Evolutionary conservation across 2,888 invertebrate species (phyloP), one percentile per base, ranked within the genome.

Genomic region (Ischnus inquisitorius): DNA sequence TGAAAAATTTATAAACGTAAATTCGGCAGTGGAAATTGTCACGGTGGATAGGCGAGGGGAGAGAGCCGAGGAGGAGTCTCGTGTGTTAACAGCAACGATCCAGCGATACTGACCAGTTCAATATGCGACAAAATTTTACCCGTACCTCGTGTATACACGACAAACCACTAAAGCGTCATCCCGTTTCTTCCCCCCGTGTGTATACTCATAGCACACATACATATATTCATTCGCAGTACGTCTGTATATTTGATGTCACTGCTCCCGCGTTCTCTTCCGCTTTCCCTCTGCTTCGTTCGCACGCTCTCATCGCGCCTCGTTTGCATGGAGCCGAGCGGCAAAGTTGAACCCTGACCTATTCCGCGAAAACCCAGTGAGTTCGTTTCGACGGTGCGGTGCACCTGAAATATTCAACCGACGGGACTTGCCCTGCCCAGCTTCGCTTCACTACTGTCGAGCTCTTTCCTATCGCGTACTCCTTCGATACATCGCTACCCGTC

Each of bases 331-430:
- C 86, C 74, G 87, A 85, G 78, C 74, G 77, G 78, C 82, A 85
- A 85, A 83, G 84, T 86, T 89, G 88, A 90, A 89, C 88, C 87
- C 89, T 90, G 89, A 90, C 89, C 90, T 88, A 87, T 87, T 85
- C 87, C 65, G 75, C 84, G 85, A 83, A 88, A 90, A 85, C 86
- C 78, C 82, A 60, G 78, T 79, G 82, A 88, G 88, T 88, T 88
- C 87, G 87, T 89, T 90, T 89, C 88, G 87, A 87, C 76, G 86
- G 84, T 88, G 86, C 79, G 85, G 81, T 86, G 84, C 76, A 81
- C 84, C 86, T 91, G 85, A 91, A 91, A 91, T 91, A 91, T 90
- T 91, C 88, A 90, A 87, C 83, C 72, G 85, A 84, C 83, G 54
- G 72, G 77, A 85, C 68, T 84, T 71, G 64, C 83, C 81, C 78